Conservation (phyloP, 2,888 invertebrate species). For the Drosophila meridionalis region DNA sequence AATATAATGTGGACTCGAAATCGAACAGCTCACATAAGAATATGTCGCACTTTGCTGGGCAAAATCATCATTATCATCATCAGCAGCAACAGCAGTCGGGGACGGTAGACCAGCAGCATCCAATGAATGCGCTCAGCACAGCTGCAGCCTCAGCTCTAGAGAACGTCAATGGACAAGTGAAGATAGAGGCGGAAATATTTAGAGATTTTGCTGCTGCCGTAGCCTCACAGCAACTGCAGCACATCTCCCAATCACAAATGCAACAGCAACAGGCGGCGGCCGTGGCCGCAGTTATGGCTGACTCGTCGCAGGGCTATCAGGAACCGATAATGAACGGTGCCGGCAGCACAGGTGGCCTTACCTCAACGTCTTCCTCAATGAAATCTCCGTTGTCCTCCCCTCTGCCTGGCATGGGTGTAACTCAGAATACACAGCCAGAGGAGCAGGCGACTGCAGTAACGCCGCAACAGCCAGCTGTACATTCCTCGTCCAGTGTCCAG, state of each 20-base stretch:
- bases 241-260: constrained; percentile 78
- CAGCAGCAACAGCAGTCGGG: constrained; percentile 27
- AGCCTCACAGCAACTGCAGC: constrained; percentile 82
- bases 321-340: constrained; percentile 71
- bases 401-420: constrained; percentile 58
- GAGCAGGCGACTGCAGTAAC: constrained; percentile 39
- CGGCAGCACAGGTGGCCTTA: constrained; percentile 70
- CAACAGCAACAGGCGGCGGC: constrained; percentile 74
- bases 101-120: constrained; percentile 64
- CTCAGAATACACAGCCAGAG: constrained; percentile 21
- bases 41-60: constrained; percentile 68
- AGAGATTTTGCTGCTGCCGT: constrained; percentile 83
- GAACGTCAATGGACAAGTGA: constrained; percentile 78
- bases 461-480: constrained; percentile 59
- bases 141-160: constrained; percentile 75
- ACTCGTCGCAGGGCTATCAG: constrained; percentile 77
- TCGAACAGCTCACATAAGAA: constrained; percentile 84
- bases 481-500: constrained; percentile 68
- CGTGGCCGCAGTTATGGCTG: constrained; percentile 72
- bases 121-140: constrained; percentile 77
- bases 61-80: constrained; percentile 73
- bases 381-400: constrained; percentile 84
- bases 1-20: constrained; percentile 84
- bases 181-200: constrained; percentile 83
- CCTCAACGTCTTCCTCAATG: constrained; percentile 84